Conservation (phyloP, 2,797 vertebrate genomes). For the Dryobates pubescens region DNA sequence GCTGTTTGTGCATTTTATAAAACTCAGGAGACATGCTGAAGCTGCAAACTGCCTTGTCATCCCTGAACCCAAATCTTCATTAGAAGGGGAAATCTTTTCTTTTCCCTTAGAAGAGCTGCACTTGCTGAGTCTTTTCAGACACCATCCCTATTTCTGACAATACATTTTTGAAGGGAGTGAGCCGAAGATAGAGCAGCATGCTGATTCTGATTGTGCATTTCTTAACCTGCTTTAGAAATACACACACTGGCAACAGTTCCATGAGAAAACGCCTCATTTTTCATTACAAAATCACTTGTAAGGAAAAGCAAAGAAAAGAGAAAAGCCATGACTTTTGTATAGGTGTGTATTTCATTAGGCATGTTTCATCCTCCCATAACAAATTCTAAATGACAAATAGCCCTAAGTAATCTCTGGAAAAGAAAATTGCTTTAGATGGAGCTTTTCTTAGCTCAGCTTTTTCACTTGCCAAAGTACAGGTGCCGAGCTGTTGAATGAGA, state of each 20-base stretch:
- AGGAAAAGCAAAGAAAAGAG: slow-evolving; percentile 8
- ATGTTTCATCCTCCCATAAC: slow-evolving; percentile 17
- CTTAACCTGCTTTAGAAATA: slow-evolving; percentile 51
- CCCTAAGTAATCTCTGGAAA: background rate
- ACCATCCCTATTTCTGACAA: slow-evolving; percentile 42
- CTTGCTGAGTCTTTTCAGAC: slow-evolving; percentile 44
- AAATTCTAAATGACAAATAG: slow-evolving; percentile 16
- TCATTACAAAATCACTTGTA: slow-evolving; percentile 2
- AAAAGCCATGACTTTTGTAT: slow-evolving; percentile 9
- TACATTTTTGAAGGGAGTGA: slow-evolving; percentile 44
- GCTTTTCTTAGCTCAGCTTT: slow-evolving; percentile 32
- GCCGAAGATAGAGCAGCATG: slow-evolving; percentile 48
- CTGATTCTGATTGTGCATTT: slow-evolving; percentile 56
- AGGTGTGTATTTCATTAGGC: slow-evolving; percentile 32
- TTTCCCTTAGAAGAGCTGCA: slow-evolving; percentile 25
- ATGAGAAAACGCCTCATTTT: slow-evolving; percentile 42
- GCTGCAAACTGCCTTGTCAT: slow-evolving; percentile 50
- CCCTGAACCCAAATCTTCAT: slow-evolving; percentile 38
- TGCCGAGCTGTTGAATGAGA: background rate
- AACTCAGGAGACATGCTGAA: slow-evolving; percentile 6
- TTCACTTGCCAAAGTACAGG: slow-evolving; percentile 4
- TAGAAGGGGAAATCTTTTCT: slow-evolving; percentile 27
- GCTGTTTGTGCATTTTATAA: background rate
- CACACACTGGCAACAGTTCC: background rate
- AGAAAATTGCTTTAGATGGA: slow-evolving; percentile 48